A percentile compares a stretch with the other conserved stretches of the same genome.
These are phyloP conservation scores for Arrhamphus sclerolepis DNA, from an alignment of 2,797 vertebrate species.

Conservation along the genomic window DNA sequence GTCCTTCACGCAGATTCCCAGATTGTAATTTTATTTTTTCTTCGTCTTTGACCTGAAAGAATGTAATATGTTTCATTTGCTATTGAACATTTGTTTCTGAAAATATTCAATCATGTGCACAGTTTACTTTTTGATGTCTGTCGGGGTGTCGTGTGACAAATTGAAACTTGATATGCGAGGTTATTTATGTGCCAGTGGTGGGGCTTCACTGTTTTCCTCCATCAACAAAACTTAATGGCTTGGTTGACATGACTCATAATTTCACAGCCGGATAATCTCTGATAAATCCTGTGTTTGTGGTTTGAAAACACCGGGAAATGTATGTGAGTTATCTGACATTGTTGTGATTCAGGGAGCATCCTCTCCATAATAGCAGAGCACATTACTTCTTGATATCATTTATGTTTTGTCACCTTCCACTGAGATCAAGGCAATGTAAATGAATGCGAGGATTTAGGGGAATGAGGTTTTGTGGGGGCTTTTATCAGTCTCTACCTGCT, in stretches of 20 bases:
- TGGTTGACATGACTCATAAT: conserved; percentile 23
- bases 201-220: conserved; percentile 9
- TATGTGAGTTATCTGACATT: background rate
- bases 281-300: conserved; percentile 28
- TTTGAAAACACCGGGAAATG: conserved; percentile 19
- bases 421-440: conserved; percentile 47
- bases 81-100: background rate
- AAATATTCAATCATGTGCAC: conserved; percentile 11
- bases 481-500: conserved; percentile 43
- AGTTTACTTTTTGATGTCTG: conserved; percentile 9
- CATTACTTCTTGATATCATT: conserved; percentile 40
- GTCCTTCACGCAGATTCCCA: background rate
- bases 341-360: conserved; percentile 23
- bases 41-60: background rate
- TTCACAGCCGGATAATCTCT: conserved; percentile 45
- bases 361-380: conserved; percentile 9
- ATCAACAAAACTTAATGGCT: conserved; percentile 24
- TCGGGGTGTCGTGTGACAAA: conserved; percentile 17
- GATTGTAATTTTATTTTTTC: background rate
- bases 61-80: background rate
- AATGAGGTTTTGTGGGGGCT: conserved; percentile 25
- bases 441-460: conserved; percentile 19
- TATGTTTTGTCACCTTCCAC: conserved; percentile 29
- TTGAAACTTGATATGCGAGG: conserved; percentile 2
- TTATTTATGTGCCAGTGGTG: conserved; percentile 28